Base-by-base conservation (phyloP, 1,140 invertebrate genomes). In the Neuroterus valhalla region DNA sequence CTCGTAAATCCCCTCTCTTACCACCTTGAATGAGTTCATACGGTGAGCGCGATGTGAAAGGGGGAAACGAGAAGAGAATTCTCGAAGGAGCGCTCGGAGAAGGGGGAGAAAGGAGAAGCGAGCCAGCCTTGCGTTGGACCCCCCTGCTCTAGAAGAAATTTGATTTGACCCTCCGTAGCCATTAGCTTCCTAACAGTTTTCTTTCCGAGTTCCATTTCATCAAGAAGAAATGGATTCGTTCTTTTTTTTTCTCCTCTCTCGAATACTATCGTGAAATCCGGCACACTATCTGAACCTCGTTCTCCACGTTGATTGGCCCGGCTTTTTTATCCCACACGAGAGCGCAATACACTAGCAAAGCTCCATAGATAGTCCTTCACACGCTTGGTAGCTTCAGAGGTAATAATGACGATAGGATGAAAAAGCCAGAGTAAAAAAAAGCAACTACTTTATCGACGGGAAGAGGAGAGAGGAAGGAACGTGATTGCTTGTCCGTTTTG, bases 291-390 rank as follows among this genome's bases (percentile, higher is more conserved):
- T 77, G 72, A 69, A 48, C 75, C 70, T 45, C 55, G 52, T 44
- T 42, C 14, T 31, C 42, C 23, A 38, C 5, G 55, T 62, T 62
- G 55, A 62, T 72, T 43, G 69, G 38, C 42, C 66, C 44, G 38
- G 70, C 74, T 72, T 81, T 79, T 77, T 82, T 71, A 80, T 76
- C 80, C 81, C 79, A 86, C 85, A 87, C 85, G 81, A 85, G 76
- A 82, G 76, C 78, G 85, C 85, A 86, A 86, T 79, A 85, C 82
- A 85, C 87, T 84, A 87, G 86, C 85, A 84, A 86, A 80, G 82
- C 83, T 88, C 83, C 83, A 84, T 88, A 87, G 86, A 88, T 87
- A 85, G 86, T 82, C 76, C 81, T 84, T 86, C 79, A 86, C 83
- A 88, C 86, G 86, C 85, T 86, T 86, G 79, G 82, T 85, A 86